Base-by-base conservation (phyloP, 2,888 invertebrate species). In the Cataglyphis altisquamis region DNA sequence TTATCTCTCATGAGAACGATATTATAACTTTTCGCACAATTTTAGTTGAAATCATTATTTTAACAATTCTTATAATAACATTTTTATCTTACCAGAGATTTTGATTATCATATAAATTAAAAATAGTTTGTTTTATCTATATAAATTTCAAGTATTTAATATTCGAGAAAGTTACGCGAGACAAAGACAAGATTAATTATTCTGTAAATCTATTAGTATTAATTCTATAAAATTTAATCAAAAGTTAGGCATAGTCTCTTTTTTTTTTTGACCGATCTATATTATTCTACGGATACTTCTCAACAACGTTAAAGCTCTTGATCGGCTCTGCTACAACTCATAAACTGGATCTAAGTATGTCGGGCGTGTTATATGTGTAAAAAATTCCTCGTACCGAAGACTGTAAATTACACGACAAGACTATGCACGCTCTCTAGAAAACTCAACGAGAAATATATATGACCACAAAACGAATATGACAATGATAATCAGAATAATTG, bases 381-480 rank as follows among this genome's bases (percentile, higher is more conserved):
- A 78, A 77, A 64, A 52, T 29, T 72, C 73, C 73, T 68, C 55
- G 73, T 62, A 89, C 36, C 62, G 72, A 82, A 45, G 60, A 77
- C 45, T 83, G 67, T 77, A 88, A 88, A 82, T 80, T 73, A 82
- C 89, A 89, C 89, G 89, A 48, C 88, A 88, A 89, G 62, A 82
- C 88, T 88, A 88, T 82, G 82, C 85, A 89, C 86, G 84, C 78
- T 86, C 86, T 88, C 88, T 89, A 85, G 55, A 67, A 87, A 86
- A 85, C 66, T 75, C 83, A 87, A 89, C 80, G 84, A 18, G 29
- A 68, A 87, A 84, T 29, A 29, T 29, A 29, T 88, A 89, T 77
- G 81, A 82, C 77, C 81, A 77, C 77, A 89, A 12, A 89, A 81
- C 89, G 87, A 84, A 88, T 84, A 91, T 90, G 90, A 91, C 89